These are phyloP conservation scores for Stylophora pistillata DNA, from an alignment of 64 coral and sea anemone genomes.

Conservation along the genomic window DNA sequence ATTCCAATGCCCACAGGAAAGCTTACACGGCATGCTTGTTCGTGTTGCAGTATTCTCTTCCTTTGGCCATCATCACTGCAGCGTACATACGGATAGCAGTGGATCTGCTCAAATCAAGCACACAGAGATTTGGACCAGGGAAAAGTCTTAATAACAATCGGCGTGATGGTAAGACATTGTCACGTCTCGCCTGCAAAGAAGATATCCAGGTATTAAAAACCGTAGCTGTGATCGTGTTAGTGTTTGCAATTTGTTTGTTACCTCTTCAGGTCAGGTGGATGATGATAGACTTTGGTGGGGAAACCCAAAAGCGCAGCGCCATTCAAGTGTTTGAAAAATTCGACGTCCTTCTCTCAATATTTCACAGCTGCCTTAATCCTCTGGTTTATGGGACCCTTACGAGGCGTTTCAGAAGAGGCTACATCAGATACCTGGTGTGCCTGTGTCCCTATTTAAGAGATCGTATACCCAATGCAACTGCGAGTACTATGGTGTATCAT, in stretches of 20 bases:
- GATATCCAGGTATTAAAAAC: slow-evolving; percentile 63
- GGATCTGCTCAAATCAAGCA: slow-evolving; percentile 41
- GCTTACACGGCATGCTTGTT: slow-evolving; percentile 52
- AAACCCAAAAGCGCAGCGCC: slow-evolving; percentile 3
- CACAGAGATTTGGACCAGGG: slow-evolving; percentile 46
- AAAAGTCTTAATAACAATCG: slow-evolving; percentile 35
- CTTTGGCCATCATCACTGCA: slow-evolving; percentile 40
- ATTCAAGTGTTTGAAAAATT: not conserved
- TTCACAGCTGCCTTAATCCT: slow-evolving; percentile 70
- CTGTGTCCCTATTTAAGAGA: slow-evolving; percentile 57
- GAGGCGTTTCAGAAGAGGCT: slow-evolving; percentile 64
- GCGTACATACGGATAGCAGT: slow-evolving; percentile 63
- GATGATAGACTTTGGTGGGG: slow-evolving; percentile 52
- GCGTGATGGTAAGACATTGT: not conserved
- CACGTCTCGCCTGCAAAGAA: slow-evolving; percentile 10
- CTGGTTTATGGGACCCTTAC: slow-evolving; percentile 67
- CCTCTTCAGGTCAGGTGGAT: slow-evolving; percentile 59
- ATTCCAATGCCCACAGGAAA: not conserved
- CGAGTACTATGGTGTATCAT: not conserved
- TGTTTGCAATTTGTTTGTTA: slow-evolving; percentile 63
- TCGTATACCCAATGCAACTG: not conserved
- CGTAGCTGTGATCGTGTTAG: slow-evolving; percentile 52
- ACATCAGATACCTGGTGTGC: slow-evolving; percentile 65
- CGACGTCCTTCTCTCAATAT: slow-evolving; percentile 47
- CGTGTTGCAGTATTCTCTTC: slow-evolving; percentile 55